Conservation (phyloP, 2,113 vertebrate species). For the Gila orcuttii region DNA sequence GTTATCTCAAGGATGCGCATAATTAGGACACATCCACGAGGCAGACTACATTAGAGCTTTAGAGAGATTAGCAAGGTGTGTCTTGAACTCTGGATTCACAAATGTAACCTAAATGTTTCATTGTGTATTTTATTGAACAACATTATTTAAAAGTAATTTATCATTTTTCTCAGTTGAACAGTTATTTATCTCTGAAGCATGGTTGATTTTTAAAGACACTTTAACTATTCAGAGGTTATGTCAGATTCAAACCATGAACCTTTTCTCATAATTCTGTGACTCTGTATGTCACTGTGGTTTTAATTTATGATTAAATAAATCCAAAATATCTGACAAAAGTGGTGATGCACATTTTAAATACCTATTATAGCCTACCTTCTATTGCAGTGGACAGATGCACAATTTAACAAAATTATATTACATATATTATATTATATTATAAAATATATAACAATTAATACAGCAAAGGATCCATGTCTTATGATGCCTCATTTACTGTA, state of each 20-base stretch:
- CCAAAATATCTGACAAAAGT: too few relatives aligned
- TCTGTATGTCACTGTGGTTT: neutral
- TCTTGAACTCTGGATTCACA: neutral
- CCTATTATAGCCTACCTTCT: neutral
- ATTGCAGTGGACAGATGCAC: neutral
- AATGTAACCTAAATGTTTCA: neutral
- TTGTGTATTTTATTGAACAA: neutral
- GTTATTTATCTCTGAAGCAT: neutral
- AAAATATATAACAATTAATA: too few relatives aligned
- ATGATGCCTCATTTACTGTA: neutral
- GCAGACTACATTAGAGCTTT: conserved; percentile 15
- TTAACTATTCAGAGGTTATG: neutral
- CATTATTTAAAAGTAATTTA: neutral
- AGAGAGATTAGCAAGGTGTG: conserved; percentile 18
- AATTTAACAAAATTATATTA: too few relatives aligned
- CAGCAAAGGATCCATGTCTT: too few relatives aligned
- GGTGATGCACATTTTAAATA: too few relatives aligned
- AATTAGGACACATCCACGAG: neutral
- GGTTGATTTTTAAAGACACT: neutral
- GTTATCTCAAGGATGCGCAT: conserved; percentile 36
- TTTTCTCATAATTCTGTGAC: neutral
- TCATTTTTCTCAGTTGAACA: neutral
- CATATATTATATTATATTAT: too few relatives aligned
- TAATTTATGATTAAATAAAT: neutral
- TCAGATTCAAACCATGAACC: neutral